phyloP scores from a whole-genome alignment of 2,888 invertebrate genomes.

The Scaptomyza caliginosa region DNA sequence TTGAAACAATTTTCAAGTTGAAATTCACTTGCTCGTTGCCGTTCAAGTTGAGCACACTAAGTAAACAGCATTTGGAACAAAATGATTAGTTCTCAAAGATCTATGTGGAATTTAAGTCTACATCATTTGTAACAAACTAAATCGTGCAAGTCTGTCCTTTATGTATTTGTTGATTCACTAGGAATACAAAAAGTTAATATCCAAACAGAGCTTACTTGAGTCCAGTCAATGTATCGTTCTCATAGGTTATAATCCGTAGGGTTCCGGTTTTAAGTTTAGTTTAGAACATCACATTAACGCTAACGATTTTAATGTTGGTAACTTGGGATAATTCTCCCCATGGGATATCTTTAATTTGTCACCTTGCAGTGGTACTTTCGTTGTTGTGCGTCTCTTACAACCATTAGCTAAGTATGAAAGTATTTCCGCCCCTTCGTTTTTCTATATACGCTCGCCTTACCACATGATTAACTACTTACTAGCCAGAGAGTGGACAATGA shows the following conservation, averaged over 20 bases:
- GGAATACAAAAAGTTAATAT: too few relatives aligned
- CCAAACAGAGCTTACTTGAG: too few relatives aligned
- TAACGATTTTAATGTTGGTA: not conserved
- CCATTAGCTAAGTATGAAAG: slow-evolving; percentile 38
- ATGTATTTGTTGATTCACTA: too few relatives aligned
- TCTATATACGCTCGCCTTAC: not conserved
- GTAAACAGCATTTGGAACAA: not conserved
- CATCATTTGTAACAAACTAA: too few relatives aligned
- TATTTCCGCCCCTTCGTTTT: slow-evolving; percentile 1
- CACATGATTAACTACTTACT: slow-evolving; percentile 56
- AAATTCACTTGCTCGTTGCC: slow-evolving; percentile 28
- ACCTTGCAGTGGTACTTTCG: not conserved
- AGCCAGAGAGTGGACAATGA: slow-evolving; percentile 19
- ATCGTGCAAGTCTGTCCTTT: too few relatives aligned
- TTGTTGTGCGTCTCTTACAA: not conserved
- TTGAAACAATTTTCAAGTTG: slow-evolving; percentile 59
- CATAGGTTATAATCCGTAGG: too few relatives aligned
- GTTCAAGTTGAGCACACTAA: slow-evolving; percentile 2
- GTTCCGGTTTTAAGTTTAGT: too few relatives aligned
- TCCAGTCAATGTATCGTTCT: too few relatives aligned
- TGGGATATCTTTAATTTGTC: not conserved
- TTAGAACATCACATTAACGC: too few relatives aligned
- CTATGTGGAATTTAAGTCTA: not conserved
- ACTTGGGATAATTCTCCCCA: not conserved
- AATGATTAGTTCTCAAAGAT: not conserved